A percentile compares a stretch with the other conserved stretches of the same genome.
phyloP scores from a whole-genome alignment of 1,140 invertebrate species.

The Sminthurinus signatus region DNA sequence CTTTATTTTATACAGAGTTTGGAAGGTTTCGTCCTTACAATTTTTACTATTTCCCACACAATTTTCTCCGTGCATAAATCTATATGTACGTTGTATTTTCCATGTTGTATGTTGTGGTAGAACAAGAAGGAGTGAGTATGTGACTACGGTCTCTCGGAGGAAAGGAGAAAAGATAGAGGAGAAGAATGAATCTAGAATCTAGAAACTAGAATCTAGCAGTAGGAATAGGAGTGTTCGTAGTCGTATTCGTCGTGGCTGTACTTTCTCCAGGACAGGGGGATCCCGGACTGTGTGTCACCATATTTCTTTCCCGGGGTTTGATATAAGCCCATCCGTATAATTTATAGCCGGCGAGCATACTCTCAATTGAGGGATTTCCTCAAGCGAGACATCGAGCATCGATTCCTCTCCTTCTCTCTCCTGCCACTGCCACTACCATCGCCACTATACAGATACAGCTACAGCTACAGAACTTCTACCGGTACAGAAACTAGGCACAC shows the following conservation, averaged over 20 bases:
- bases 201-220: too few relatives aligned
- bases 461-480: too few relatives aligned
- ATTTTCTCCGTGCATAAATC: too few relatives aligned
- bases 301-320: slow-evolving; percentile 42
- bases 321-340: slow-evolving; percentile 41
- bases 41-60: too few relatives aligned
- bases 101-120: neutral
- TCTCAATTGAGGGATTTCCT: slow-evolving; percentile 43
- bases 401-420: slow-evolving; percentile 36
- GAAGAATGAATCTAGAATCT: too few relatives aligned
- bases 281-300: slow-evolving; percentile 37
- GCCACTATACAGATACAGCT: neutral
- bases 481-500: too few relatives aligned
- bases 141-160: neutral
- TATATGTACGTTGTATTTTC: neutral
- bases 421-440: neutral
- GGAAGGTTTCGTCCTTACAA: too few relatives aligned
- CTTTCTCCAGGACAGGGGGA: slow-evolving; percentile 5
- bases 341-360: slow-evolving; percentile 37
- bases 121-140: neutral
- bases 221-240: too few relatives aligned
- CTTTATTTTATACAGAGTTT: too few relatives aligned
- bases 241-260: neutral
- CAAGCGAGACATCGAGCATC: slow-evolving; percentile 43
- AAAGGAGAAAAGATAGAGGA: neutral